These are phyloP conservation scores for Ramphastos sulfuratus DNA, from an alignment of 2,113 vertebrate genomes.

Conservation along the genomic window DNA sequence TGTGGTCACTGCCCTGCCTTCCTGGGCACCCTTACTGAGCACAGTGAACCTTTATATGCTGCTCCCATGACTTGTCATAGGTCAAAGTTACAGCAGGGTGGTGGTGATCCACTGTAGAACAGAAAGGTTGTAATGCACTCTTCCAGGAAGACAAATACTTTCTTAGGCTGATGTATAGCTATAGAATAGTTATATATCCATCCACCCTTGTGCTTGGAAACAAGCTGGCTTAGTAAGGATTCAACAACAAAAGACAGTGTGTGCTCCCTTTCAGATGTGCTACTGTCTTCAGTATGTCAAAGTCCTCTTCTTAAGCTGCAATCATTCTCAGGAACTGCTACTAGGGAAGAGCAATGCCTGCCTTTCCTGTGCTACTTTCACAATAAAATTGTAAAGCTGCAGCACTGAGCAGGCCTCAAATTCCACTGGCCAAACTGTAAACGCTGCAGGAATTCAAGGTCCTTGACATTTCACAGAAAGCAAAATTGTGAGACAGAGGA, in stretches of 20 bases:
- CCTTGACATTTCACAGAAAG: conserved; percentile 37
- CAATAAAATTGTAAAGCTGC: background rate
- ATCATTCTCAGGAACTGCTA: background rate
- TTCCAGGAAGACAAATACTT: background rate
- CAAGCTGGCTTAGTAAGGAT: background rate
- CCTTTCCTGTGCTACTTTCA: background rate
- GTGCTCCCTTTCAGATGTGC: background rate
- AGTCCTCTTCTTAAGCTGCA: background rate
- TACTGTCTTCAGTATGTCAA: background rate
- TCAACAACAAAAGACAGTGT: background rate
- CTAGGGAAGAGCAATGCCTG: background rate
- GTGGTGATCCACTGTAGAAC: background rate
- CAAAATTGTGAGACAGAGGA: background rate
- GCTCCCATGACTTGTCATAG: background rate
- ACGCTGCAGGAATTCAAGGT: background rate
- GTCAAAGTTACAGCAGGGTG: background rate
- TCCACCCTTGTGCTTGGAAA: background rate
- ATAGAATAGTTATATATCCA: background rate
- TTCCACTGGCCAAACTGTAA: conserved; percentile 30
- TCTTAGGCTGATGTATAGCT: background rate
- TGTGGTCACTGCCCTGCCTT: rapidly evolving
- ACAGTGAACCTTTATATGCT: background rate
- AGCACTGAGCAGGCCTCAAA: background rate
- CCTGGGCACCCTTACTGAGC: background rate
- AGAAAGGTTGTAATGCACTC: background rate